Percentiles rank a stretch among this genome's conserved stretches.
These are phyloP conservation scores for Arizona elegans DNA, from an alignment of 2,113 vertebrate genomes.

Conservation along the genomic window DNA sequence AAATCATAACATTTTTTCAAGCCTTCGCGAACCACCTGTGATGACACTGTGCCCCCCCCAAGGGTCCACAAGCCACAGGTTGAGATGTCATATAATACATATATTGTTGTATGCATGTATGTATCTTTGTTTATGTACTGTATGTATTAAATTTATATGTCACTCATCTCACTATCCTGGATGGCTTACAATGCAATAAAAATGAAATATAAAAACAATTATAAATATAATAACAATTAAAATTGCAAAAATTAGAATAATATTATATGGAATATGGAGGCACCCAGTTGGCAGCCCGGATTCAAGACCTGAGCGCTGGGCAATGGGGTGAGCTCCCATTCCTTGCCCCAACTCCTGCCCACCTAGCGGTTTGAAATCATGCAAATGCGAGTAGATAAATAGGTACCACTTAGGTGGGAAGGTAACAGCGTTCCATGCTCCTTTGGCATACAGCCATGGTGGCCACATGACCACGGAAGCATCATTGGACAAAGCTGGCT, in stretches of 20 bases:
- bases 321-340: neutral
- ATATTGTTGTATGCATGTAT: neutral
- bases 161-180: neutral
- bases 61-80: neutral
- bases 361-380: neutral
- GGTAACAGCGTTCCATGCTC: neutral
- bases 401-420: neutral
- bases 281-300: neutral
- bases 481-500: neutral
- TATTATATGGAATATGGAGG: neutral
- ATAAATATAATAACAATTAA: neutral
- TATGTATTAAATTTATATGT: neutral
- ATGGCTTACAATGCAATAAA: neutral
- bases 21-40: neutral
- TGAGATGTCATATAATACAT: neutral
- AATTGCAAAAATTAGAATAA: neutral
- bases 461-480: neutral
- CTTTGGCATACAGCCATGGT: neutral
- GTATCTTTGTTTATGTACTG: neutral
- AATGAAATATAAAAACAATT: neutral
- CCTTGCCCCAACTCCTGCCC: neutral
- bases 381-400: neutral
- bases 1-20: neutral
- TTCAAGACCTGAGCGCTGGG: no score
- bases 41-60: neutral